Evolutionary conservation across 1,140 invertebrate genomes (phyloP), one percentile per base, ranked within the genome.

Genomic region (Neodiprion virginianus): DNA sequence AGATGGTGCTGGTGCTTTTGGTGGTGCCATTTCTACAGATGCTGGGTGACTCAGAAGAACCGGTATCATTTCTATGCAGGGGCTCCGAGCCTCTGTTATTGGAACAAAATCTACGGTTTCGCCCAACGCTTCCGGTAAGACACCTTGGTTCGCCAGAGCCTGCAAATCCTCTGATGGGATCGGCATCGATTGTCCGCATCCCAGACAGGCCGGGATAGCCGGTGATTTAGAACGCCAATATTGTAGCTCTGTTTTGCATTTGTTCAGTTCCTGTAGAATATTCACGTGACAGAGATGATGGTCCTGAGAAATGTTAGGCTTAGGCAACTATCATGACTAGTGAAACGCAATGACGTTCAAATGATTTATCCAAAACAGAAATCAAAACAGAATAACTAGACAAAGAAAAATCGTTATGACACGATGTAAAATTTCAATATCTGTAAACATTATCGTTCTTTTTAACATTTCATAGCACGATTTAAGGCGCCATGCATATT

Each of bases 171-270:
- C 92, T 0, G 89, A 85, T 2, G 90, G 88, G 11, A 90, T 87
- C 21, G 89, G 82, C 74, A 92, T 88, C 47, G 90, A 89, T 49
- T 90, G 90, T 66, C 91, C 91, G 76, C 91, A 93, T 48, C 88
- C 87, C 28, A 88, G 89, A 78, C 91, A 92, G 8, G 90, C 87
- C 11, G 89, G 88, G 82, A 91, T 92, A 71, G 95, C 93, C 7
- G 95, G 95, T 50, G 94, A 95, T 78, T 95, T 95, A 21, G 94
- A 96, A 66, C 95, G 91, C 94, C 95, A 96, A 86, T 96, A 96
- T 87, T 96, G 95, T 74, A 96, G 86, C 84, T 96, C 95, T 48
- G 95, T 96, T 87, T 96, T 96, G 85, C 95, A 96, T 82, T 96
- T 96, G 87, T 96, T 96, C 78, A 96, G 89, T 87, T 96, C 95